These are phyloP conservation scores for Clistopyga incitator DNA, from an alignment of 2,888 invertebrate species.

Conservation along the genomic window DNA sequence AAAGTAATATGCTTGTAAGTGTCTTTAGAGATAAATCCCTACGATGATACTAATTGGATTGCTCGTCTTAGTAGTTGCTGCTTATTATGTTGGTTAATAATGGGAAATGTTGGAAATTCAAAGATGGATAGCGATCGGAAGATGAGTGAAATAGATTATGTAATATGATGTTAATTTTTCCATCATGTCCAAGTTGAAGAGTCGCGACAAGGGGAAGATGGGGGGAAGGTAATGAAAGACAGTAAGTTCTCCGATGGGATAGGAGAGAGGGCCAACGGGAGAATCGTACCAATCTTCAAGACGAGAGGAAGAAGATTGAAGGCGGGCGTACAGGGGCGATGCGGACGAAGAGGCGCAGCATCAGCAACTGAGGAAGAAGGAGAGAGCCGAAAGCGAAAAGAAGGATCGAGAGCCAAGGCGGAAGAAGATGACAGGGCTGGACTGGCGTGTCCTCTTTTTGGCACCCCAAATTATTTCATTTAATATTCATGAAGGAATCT, in stretches of 20 bases:
- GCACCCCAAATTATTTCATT: slow-evolving; percentile 56
- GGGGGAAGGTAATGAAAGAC: slow-evolving; percentile 19
- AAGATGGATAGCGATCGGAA: background rate
- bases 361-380: background rate
- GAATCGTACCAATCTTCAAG: slow-evolving; percentile 33
- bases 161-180: slow-evolving; percentile 24
- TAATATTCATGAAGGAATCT: slow-evolving; percentile 65
- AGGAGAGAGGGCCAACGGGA: slow-evolving; percentile 16
- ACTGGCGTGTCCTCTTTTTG: slow-evolving; percentile 9
- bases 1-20: too few relatives aligned
- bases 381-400: background rate
- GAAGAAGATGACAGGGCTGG: slow-evolving; percentile 14
- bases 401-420: slow-evolving; percentile 8
- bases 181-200: slow-evolving; percentile 11
- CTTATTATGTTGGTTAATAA: background rate
- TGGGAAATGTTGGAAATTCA: background rate
- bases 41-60: background rate
- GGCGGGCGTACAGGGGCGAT: slow-evolving; percentile 30
- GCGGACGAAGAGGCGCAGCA: slow-evolving; percentile 29
- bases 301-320: slow-evolving; percentile 48
- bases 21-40: background rate
- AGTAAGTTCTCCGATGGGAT: slow-evolving; percentile 30
- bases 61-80: background rate
- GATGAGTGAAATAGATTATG: background rate
- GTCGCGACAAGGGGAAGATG: slow-evolving; percentile 7